These are phyloP conservation scores for Neodiprion lecontei DNA, from an alignment of 1,140 invertebrate species.

Conservation along the genomic window DNA sequence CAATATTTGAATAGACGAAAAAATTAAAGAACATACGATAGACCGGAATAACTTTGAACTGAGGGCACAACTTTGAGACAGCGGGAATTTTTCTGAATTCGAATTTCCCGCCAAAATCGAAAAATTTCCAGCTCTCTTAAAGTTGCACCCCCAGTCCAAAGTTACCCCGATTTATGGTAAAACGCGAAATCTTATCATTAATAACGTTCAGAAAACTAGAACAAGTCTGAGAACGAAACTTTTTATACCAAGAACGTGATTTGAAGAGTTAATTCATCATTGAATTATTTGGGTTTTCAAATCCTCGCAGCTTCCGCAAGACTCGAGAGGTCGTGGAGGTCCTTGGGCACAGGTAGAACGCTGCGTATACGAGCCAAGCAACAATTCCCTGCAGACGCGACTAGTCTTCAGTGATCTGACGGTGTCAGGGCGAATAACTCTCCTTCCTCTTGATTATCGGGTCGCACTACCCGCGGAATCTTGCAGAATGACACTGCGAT, in stretches of 20 bases:
- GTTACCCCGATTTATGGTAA: too few relatives aligned
- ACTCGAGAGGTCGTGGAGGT: constrained; percentile 29
- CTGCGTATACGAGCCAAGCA: constrained; percentile 76
- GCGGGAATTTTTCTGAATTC: too few relatives aligned
- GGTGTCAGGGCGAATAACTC: constrained; percentile 75
- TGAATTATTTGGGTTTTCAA: constrained; percentile 31
- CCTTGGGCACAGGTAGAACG: constrained; percentile 68
- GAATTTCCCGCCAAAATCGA: too few relatives aligned
- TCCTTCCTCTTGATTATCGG: constrained; percentile 62
- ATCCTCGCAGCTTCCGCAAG: constrained; percentile 26
- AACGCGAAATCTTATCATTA: constrained; percentile 2
- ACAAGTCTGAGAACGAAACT: neutral
- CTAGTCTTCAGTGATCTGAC: constrained; percentile 79
- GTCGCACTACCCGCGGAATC: constrained; percentile 57
- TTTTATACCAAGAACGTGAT: constrained; percentile 9
- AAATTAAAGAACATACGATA: too few relatives aligned
- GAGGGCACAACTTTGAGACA: too few relatives aligned
- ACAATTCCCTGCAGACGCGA: constrained; percentile 76
- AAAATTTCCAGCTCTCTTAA: too few relatives aligned
- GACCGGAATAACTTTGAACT: too few relatives aligned
- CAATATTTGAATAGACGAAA: too few relatives aligned
- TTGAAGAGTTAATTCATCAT: constrained; percentile 18
- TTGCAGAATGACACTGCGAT: constrained; percentile 80
- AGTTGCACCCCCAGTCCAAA: neutral
- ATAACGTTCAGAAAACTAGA: constrained; percentile 13